phyloP scores from a whole-genome alignment of 2,113 vertebrate genomes.

The Malurus elegans region DNA sequence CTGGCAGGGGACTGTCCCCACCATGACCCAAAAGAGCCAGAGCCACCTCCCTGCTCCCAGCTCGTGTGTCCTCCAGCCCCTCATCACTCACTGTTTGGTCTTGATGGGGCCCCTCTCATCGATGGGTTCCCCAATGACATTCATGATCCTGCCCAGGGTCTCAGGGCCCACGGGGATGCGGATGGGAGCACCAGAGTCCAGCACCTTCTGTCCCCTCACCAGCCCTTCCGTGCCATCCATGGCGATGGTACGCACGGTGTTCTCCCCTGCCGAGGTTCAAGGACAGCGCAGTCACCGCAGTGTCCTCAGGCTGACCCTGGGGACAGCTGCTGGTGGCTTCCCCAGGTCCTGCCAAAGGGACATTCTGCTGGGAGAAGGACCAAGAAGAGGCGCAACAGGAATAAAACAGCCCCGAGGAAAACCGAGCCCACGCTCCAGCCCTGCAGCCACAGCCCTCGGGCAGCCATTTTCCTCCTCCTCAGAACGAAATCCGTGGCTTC shows the following conservation, averaged over 20 bases:
- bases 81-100: slow-evolving; percentile 88
- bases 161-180: slow-evolving; percentile 96
- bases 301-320: background rate
- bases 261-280: slow-evolving; percentile 81
- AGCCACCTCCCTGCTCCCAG: background rate
- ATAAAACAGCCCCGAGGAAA: background rate
- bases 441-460: background rate
- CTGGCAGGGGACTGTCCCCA: background rate
- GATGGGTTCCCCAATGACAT: slow-evolving; percentile 96
- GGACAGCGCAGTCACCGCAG: background rate
- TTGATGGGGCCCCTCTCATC: slow-evolving; percentile 95
- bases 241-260: slow-evolving; percentile 94
- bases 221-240: slow-evolving; percentile 98
- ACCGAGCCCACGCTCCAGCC: fast-evolving
- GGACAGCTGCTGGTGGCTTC: background rate
- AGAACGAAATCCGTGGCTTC: slow-evolving; percentile 74
- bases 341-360: background rate
- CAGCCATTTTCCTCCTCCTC: slow-evolving; percentile 62
- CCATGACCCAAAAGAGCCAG: background rate
- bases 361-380: background rate
- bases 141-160: slow-evolving; percentile 97
- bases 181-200: slow-evolving; percentile 94
- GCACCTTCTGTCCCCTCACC: slow-evolving; percentile 93
- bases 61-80: background rate
- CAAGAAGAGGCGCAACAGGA: background rate